Conservation (phyloP, 92 coral and sea anemone genomes). For the Parazoanthus darwini region DNA sequence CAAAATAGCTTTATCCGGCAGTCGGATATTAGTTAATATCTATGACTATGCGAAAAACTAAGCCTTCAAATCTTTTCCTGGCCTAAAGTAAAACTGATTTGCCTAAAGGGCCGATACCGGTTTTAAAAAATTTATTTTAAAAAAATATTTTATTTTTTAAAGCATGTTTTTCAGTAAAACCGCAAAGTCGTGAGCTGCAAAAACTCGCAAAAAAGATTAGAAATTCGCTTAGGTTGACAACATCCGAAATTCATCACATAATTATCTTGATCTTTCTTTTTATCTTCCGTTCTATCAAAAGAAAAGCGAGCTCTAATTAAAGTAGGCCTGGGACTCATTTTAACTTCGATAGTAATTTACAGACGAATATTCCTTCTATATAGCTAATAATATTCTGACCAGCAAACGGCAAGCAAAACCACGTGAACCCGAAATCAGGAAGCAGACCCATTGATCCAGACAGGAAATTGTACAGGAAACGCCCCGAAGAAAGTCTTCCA, state of each 20-base stretch:
- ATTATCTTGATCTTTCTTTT: too few species aligned
- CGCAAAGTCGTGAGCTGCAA: not conserved
- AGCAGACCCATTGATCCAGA: not conserved
- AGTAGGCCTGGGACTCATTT: not conserved
- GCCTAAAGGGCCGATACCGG: not conserved
- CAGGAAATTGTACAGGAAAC: not conserved
- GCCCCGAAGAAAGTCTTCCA: not conserved
- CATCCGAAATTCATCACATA: not conserved
- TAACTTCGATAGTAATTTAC: not conserved
- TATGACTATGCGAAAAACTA: not conserved
- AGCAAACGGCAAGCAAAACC: not conserved
- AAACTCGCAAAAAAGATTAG: not conserved
- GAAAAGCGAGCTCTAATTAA: not conserved
- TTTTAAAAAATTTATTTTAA: too few species aligned
- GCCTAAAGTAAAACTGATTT: too few species aligned
- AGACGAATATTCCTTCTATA: too few species aligned
- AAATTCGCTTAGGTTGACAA: not conserved
- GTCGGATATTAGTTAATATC: not conserved
- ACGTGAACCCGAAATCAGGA: not conserved
- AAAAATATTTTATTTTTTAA: too few species aligned
- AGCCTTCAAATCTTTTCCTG: not conserved
- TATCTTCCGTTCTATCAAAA: not conserved
- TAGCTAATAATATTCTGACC: not conserved
- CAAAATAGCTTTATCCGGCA: not conserved
- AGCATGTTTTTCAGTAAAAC: not conserved